These are phyloP conservation scores for Sciaenops ocellatus DNA, from an alignment of 2,797 vertebrate genomes.

Conservation along the genomic window DNA sequence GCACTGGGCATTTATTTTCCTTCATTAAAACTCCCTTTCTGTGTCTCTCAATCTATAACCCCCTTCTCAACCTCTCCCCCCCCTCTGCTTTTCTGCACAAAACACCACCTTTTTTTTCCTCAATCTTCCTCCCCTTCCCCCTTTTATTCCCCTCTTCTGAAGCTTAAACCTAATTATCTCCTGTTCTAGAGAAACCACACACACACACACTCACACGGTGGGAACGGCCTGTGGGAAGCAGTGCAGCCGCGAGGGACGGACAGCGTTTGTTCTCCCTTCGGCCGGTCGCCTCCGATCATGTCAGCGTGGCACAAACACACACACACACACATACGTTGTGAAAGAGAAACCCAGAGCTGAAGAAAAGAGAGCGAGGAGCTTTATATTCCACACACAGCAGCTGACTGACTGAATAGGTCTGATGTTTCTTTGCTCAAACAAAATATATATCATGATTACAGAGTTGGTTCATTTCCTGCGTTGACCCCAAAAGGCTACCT, in stretches of 20 bases:
- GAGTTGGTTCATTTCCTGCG: not conserved
- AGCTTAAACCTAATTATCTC: slow-evolving; percentile 80
- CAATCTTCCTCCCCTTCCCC: slow-evolving; percentile 46
- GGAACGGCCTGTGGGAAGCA: slow-evolving; percentile 78
- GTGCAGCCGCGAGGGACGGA: slow-evolving; percentile 68
- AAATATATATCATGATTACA: not conserved
- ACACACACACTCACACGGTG: slow-evolving; percentile 51
- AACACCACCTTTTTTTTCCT: slow-evolving; percentile 52
- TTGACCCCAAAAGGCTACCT: not conserved
- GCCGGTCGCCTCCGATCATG: slow-evolving; percentile 78
- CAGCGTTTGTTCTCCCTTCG: slow-evolving; percentile 79
- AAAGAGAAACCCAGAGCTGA: slow-evolving; percentile 15
- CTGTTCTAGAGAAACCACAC: slow-evolving; percentile 58
- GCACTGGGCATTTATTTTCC: slow-evolving; percentile 29
- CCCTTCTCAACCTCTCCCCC: slow-evolving; percentile 11
- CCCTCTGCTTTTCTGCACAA: slow-evolving; percentile 37
- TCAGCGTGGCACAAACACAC: slow-evolving; percentile 60
- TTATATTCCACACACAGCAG: not conserved
- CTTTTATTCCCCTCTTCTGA: slow-evolving; percentile 69
- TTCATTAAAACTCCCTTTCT: slow-evolving; percentile 63
- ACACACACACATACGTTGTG: slow-evolving; percentile 27
- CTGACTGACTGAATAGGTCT: not conserved
- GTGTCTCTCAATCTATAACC: slow-evolving; percentile 32
- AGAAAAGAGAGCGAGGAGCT: slow-evolving; percentile 9
- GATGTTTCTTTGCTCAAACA: slow-evolving; percentile 9